Base-by-base conservation (phyloP, 1,140 invertebrate genomes). In the Bombus vancouverensis region DNA sequence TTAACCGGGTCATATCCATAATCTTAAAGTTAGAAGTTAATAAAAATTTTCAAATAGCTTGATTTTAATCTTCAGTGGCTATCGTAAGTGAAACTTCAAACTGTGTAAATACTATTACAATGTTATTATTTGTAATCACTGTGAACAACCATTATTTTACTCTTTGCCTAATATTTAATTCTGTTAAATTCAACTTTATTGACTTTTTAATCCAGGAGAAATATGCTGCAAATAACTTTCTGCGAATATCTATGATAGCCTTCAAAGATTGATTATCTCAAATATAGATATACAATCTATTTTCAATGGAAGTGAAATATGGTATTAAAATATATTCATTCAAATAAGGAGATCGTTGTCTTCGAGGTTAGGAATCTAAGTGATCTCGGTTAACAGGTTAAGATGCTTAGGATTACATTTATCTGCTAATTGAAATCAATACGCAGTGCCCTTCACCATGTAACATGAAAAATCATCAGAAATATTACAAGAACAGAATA, bases 401-500 rank as follows among this genome's bases (percentile, higher is more conserved):
- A 66, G n/a, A 66, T 66, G 15, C n/a, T 32, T 8, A 15, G n/a
- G 15, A 32, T 81, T 86, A 80, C 72, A 73, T 77, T 89, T 68
- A 83, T 42, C 59, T 87, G 81, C 37, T 34, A 75, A 74, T 85
- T 82, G 18, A 86, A 81, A 83, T 62, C 73, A 57, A 81, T 71
- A 59, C 74, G 79, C 71, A 57, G 71, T 80, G 81, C 59, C 59
- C 85, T 32, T 66, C 76, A 39, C 34, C 74, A 37, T 77, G 37
- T 9, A 62, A 62, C 12, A 8, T 12, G 75, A 62, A 13, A 44
- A 34, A 53, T 74, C 42, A 32, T 53, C n/a, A 53, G 44, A 22
- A 28, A 28, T 37, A 57, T 76, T 57, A 37, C 12, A 34, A 76
- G 32, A 18, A 62, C 37, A 15, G 28, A 39, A 42, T 62, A 77